These are phyloP conservation scores for Mamestra brassicae DNA, from an alignment of 2,888 invertebrate species.

Conservation along the genomic window DNA sequence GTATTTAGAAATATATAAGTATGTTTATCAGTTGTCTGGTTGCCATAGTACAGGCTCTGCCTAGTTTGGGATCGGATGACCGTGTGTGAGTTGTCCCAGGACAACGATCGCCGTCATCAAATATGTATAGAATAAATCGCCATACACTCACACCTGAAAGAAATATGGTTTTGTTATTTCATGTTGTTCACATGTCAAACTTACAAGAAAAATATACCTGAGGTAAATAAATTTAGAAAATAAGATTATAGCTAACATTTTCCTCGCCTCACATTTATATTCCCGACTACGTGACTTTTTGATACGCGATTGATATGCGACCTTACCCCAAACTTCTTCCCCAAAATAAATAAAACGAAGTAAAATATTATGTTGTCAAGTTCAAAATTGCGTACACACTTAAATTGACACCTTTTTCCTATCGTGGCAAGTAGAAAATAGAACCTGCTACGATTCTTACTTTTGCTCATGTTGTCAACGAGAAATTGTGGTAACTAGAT, in stretches of 20 bases:
- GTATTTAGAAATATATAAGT: no score
- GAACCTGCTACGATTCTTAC: neutral
- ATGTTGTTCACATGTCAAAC: neutral
- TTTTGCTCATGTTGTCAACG: neutral
- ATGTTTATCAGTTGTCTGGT: no score
- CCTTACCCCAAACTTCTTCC: neutral
- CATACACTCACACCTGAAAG: no score
- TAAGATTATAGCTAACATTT: neutral
- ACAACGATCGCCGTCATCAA: no score
- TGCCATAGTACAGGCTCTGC: no score
- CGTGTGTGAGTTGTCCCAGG: no score
- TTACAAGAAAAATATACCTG: no score
- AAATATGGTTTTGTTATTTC: no score
- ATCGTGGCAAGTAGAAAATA: neutral
- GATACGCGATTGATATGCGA: neutral
- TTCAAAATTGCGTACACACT: neutral
- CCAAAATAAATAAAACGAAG: neutral
- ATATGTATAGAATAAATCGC: no score
- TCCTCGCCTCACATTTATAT: neutral
- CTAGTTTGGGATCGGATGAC: no score
- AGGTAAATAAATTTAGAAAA: neutral
- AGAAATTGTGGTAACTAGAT: neutral
- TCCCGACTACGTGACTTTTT: neutral
- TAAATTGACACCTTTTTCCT: neutral
- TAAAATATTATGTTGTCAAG: conserved; percentile 2